Conservation (phyloP, 2,797 vertebrate species). For the Synaphobranchus kaupii region DNA sequence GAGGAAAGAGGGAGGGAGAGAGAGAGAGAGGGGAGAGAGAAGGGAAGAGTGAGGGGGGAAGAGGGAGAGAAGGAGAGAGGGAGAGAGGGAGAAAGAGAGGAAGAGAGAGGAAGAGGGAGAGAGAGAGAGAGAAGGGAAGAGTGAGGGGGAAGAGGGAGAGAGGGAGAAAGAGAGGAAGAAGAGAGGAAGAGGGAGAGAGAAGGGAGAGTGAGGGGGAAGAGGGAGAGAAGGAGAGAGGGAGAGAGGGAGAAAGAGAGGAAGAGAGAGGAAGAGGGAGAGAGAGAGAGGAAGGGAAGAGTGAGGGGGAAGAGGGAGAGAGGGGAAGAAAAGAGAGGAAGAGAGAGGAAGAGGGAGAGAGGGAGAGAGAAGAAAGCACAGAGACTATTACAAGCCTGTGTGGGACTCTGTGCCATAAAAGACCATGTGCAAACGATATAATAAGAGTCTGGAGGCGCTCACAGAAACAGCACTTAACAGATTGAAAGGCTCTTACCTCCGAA, state of each 20-base stretch:
- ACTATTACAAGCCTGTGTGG: neutral
- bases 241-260: too few relatives aligned
- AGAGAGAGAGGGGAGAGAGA: neutral
- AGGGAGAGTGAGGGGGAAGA: neutral
- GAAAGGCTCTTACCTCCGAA: constrained; percentile 67
- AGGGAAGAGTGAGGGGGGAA: neutral
- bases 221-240: too few relatives aligned
- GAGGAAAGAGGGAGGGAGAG: neutral
- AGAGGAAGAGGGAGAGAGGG: neutral
- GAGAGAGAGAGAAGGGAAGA: too few relatives aligned
- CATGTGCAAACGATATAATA: neutral
- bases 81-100: neutral
- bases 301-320: neutral
- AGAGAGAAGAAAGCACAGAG: neutral
- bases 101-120: too few relatives aligned
- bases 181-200: neutral
- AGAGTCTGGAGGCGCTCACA: neutral
- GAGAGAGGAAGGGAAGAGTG: too few relatives aligned
- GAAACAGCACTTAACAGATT: neutral
- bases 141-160: too few relatives aligned
- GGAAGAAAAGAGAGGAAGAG: neutral
- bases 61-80: neutral
- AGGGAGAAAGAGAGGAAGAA: too few relatives aligned
- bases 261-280: neutral
- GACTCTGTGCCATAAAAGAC: neutral